phyloP scores from a whole-genome alignment of 2,888 invertebrate species.

The Sarcophaga caerulescens region DNA sequence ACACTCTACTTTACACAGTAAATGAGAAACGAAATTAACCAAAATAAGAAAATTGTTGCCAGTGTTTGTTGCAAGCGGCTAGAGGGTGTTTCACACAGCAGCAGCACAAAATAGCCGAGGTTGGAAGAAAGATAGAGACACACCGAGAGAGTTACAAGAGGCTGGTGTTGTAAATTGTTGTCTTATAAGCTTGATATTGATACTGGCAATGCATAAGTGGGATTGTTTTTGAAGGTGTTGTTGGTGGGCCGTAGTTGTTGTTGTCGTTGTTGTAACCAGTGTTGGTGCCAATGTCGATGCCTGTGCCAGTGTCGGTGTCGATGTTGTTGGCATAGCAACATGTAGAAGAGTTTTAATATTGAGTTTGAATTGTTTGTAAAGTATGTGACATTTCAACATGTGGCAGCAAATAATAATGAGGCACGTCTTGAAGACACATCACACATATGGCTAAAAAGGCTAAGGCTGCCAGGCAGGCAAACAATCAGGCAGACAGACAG shows the following conservation, averaged over 20 bases:
- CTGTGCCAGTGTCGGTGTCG: not conserved
- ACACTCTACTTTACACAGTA: not conserved
- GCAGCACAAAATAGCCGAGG: no score
- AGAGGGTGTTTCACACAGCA: not conserved
- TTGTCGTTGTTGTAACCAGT: not conserved
- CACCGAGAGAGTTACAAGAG: not conserved
- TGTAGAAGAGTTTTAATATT: constrained; percentile 62
- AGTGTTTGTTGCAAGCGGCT: constrained; percentile 7
- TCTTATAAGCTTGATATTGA: constrained; percentile 45
- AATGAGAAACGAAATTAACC: constrained; percentile 15
- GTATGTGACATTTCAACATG: constrained; percentile 68
- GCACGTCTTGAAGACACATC: constrained; percentile 63
- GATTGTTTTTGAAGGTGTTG: constrained; percentile 40
- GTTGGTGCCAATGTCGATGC: no score
- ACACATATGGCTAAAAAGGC: constrained; percentile 62
- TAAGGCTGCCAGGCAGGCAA: not conserved
- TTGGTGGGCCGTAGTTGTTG: not conserved
- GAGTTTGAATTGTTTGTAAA: constrained; percentile 64
- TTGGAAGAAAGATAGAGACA: not conserved
- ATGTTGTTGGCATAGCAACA: constrained; percentile 61
- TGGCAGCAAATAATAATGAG: constrained; percentile 66
- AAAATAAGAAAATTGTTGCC: not conserved
- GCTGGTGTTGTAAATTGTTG: not conserved
- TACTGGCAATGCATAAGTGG: constrained; percentile 43
- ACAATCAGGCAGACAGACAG: no score